A percentile compares a stretch with the other conserved stretches of the same genome.
These are phyloP conservation scores for Nestor notabilis DNA, from an alignment of 2,113 vertebrate genomes.

Conservation along the genomic window DNA sequence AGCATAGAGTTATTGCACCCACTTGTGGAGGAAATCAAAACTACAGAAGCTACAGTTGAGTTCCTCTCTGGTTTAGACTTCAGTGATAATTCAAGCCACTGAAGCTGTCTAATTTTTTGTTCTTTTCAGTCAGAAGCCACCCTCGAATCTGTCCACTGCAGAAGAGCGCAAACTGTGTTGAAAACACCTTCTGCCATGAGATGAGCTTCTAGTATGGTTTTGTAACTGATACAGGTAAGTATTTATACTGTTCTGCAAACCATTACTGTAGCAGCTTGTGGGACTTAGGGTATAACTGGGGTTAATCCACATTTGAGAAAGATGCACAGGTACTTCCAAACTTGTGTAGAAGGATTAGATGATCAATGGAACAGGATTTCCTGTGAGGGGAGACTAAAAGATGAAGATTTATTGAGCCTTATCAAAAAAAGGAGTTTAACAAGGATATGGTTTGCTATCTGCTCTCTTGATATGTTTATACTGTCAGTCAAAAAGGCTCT, in stretches of 20 bases:
- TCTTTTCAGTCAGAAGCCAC: background rate
- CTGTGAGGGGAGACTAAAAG: background rate
- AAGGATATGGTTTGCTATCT: background rate
- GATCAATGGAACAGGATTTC: background rate
- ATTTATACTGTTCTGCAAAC: background rate
- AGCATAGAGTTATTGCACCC: background rate
- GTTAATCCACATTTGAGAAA: background rate
- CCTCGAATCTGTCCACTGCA: background rate
- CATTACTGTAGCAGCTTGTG: background rate
- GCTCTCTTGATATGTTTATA: background rate
- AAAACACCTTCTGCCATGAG: background rate
- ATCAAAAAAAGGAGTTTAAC: background rate
- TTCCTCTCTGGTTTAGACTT: background rate
- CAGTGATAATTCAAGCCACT: background rate
- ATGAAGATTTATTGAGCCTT: background rate
- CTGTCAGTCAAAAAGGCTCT: background rate
- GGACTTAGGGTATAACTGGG: background rate
- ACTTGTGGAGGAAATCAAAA: constrained; percentile 43
- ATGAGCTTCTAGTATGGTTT: background rate
- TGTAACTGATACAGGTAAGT: background rate
- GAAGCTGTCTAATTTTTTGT: background rate
- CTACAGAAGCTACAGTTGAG: background rate
- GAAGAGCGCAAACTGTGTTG: background rate
- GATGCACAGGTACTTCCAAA: background rate
- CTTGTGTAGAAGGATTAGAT: background rate